Evolutionary conservation across 2,113 vertebrate genomes (phyloP).

Genomic region (Oostethus manadensis): DNA sequence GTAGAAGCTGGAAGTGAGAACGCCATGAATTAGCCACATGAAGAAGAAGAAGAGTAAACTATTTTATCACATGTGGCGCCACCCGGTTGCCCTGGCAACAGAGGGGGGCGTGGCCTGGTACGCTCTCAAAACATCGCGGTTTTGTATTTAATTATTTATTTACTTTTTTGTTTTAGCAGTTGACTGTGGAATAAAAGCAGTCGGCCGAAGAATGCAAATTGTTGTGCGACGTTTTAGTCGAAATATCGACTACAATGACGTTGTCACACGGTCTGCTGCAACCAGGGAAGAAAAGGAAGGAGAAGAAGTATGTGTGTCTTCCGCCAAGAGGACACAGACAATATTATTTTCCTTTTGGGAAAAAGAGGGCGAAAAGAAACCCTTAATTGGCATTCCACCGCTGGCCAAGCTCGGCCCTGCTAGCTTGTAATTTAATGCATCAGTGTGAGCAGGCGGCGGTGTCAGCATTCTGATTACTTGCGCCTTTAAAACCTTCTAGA

Average conservation of each 20-base stretch:
- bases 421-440: conserved; percentile 7
- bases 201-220: background rate
- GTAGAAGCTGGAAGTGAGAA: conserved; percentile 74
- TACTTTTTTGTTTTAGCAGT: background rate
- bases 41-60: background rate
- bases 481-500: background rate
- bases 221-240: background rate
- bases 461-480: background rate
- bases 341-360: conserved; percentile 1
- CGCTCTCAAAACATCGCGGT: background rate
- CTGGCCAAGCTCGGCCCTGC: background rate
- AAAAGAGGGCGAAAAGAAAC: background rate
- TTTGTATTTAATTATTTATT: no score
- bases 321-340: background rate
- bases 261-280: no score
- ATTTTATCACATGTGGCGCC: no score
- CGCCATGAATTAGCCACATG: no score
- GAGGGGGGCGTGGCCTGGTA: no score
- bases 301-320: background rate
- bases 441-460: background rate
- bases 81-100: background rate
- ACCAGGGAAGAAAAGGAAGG: background rate
- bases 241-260: no score
- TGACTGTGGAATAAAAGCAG: conserved; percentile 4
- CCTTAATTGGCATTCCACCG: background rate